A percentile compares a stretch with the other conserved stretches of the same genome.
Conservation (phyloP, 2,797 vertebrate species). For the Onychomys arenicola region DNA sequence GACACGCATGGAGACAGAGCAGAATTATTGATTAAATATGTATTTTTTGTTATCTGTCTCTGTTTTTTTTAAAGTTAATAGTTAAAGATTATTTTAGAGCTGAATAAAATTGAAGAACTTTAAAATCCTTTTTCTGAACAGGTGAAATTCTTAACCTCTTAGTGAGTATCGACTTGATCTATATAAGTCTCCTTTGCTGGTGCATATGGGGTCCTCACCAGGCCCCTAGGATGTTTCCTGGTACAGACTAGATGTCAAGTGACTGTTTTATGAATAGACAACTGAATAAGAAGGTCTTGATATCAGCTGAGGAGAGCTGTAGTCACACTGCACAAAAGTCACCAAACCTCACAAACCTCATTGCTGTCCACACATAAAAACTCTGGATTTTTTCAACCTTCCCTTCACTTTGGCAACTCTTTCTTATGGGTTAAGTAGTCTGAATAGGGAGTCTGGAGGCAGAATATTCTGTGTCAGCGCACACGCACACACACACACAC, state of each 20-base stretch:
- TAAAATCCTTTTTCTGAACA: constrained; percentile 8
- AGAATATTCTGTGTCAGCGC: constrained; percentile 31
- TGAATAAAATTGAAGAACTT: constrained; percentile 1
- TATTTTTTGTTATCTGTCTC: background rate
- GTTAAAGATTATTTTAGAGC: background rate
- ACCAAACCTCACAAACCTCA: background rate
- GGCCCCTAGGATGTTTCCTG: background rate
- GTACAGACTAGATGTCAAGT: background rate
- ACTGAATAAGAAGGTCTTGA: background rate
- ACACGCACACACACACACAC: too few species aligned
- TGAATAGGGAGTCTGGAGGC: background rate
- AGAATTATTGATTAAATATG: background rate
- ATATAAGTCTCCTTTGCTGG: background rate
- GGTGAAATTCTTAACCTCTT: constrained; percentile 40
- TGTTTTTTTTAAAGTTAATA: background rate
- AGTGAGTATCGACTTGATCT: background rate
- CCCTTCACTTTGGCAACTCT: background rate
- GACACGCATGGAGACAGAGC: background rate
- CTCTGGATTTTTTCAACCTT: background rate
- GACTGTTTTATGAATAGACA: background rate
- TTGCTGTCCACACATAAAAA: background rate
- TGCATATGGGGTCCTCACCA: background rate
- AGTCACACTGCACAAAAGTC: constrained; percentile 53
- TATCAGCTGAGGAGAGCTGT: background rate
- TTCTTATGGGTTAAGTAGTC: background rate